phyloP scores from a whole-genome alignment of 2,797 vertebrate species.

The Xenopus petersii region DNA sequence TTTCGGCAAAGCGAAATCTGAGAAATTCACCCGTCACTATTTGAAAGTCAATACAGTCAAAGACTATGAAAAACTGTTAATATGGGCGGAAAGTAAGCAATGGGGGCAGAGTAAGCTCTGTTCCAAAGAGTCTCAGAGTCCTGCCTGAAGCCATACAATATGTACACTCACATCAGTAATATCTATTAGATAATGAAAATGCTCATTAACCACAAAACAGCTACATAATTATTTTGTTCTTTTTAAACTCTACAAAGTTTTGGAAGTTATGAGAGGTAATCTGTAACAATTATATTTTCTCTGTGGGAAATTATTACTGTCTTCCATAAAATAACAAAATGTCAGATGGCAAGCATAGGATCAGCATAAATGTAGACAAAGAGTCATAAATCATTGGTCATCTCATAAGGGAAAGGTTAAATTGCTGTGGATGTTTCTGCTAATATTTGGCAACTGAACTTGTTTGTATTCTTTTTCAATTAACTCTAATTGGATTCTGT shows the following conservation, averaged over 20 bases:
- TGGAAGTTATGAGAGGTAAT: background rate
- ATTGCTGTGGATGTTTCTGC: background rate
- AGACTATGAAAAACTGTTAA: too few relatives aligned
- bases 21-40: too few relatives aligned
- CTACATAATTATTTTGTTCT: background rate
- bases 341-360: background rate
- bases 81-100: too few relatives aligned
- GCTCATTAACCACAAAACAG: background rate
- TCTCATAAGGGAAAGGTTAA: too few relatives aligned
- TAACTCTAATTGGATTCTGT: too few relatives aligned
- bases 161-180: background rate
- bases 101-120: too few relatives aligned
- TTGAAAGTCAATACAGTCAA: too few relatives aligned
- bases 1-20: too few relatives aligned
- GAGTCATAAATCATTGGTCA: too few relatives aligned
- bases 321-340: background rate
- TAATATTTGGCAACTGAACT: background rate
- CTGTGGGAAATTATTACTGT: background rate
- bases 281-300: conserved; percentile 3
- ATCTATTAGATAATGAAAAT: background rate
- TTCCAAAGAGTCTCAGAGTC: too few relatives aligned
- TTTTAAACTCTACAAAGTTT: background rate
- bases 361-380: too few relatives aligned
- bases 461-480: background rate
- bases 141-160: too few relatives aligned